Percentiles rank a stretch among this genome's conserved stretches.
Evolutionary conservation across 2,797 vertebrate species (phyloP).

Genomic region (Coreius guichenoti): DNA sequence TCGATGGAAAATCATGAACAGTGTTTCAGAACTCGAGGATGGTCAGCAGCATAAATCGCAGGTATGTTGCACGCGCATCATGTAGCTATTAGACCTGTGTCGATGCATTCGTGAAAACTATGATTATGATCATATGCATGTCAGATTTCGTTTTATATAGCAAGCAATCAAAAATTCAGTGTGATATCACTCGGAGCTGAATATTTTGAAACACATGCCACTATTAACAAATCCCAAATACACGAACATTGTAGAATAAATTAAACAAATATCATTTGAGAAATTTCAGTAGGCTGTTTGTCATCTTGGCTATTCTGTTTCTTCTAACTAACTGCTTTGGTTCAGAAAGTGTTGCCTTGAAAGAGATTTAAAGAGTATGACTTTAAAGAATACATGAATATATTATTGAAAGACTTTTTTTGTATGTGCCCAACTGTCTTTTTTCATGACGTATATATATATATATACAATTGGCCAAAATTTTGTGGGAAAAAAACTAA

Average conservation of each 20-base stretch:
- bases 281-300: background rate
- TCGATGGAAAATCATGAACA: constrained; percentile 86
- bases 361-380: background rate
- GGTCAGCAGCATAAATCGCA: constrained; percentile 80
- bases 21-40: constrained; percentile 84
- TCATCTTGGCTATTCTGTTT: background rate
- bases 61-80: constrained; percentile 71
- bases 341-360: background rate
- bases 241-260: background rate
- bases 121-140: background rate
- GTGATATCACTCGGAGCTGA: background rate
- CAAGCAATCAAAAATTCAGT: background rate
- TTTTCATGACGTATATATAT: no score
- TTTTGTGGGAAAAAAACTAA: no score
- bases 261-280: background rate
- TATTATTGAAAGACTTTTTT: background rate
- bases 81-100: background rate
- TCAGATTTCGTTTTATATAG: background rate
- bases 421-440: background rate
- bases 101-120: constrained; percentile 2
- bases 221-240: background rate
- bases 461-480: no score
- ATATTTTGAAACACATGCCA: background rate
- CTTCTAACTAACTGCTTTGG: background rate
- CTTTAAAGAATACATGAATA: background rate